phyloP scores from a whole-genome alignment of 1,140 invertebrate genomes.

The Protaetia brevitarsis region DNA sequence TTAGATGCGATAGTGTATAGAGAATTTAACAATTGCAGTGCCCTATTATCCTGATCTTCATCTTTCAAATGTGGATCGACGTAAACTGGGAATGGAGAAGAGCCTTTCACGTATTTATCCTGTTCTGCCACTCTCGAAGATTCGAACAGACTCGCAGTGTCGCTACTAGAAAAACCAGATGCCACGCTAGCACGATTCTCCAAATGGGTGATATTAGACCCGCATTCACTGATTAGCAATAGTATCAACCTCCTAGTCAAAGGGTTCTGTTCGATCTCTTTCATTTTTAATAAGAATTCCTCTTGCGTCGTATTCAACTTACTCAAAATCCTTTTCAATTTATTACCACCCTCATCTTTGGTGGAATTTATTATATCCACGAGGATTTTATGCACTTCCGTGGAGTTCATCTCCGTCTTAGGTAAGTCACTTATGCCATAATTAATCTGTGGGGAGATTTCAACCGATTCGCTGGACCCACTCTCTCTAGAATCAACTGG shows the following conservation, averaged over 20 bases:
- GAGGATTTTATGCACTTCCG: constrained; percentile 44
- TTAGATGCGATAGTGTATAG: constrained; percentile 77
- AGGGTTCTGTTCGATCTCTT: constrained; percentile 71
- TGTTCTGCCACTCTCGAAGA: constrained; percentile 28
- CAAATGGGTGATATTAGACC: constrained; percentile 58
- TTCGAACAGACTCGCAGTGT: constrained; percentile 3
- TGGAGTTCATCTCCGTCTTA: constrained; percentile 41
- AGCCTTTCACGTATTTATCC: constrained; percentile 40
- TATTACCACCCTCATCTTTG: constrained; percentile 32
- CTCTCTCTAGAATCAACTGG: neutral
- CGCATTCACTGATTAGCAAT: constrained; percentile 72
- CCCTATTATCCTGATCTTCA: constrained; percentile 66
- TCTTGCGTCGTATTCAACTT: constrained; percentile 71
- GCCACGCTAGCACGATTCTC: constrained; percentile 58
- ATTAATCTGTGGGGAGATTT: constrained; percentile 30
- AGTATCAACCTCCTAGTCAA: constrained; percentile 71
- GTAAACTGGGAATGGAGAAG: constrained; percentile 36
- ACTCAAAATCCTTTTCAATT: constrained; percentile 61
- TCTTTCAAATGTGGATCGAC: constrained; percentile 41
- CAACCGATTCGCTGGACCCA: constrained; percentile 13
- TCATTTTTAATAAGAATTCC: constrained; percentile 72
- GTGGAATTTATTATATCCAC: constrained; percentile 46
- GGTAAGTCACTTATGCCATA: constrained; percentile 41
- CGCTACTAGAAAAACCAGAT: constrained; percentile 43
- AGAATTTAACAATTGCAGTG: constrained; percentile 75